Conservation (phyloP, 2,888 invertebrate genomes). For the Quadroppia sp. region DNA sequence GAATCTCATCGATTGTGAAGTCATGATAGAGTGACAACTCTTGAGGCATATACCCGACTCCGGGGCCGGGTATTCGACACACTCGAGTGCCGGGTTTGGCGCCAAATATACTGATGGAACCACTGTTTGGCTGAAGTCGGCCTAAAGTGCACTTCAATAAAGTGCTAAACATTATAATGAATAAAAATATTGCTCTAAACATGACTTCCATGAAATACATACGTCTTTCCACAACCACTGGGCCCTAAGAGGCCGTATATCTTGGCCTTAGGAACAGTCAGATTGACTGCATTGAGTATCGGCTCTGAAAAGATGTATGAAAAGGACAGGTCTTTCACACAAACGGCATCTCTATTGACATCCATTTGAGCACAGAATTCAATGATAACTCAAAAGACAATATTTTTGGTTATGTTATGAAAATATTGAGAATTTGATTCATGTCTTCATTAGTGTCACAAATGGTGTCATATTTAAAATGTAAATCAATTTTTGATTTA, state of each 20-base stretch:
- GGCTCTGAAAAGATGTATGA: not conserved
- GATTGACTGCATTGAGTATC: not conserved
- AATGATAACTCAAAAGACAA: too few relatives aligned
- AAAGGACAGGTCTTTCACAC: not conserved
- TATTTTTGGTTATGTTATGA: too few relatives aligned
- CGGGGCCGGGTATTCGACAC: constrained; percentile 84
- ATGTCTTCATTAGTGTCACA: too few relatives aligned
- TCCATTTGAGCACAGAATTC: too few relatives aligned
- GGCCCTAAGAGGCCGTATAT: constrained; percentile 83
- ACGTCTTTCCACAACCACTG: constrained; percentile 88
- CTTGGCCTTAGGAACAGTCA: not conserved
- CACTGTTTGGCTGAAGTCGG: constrained; percentile 73
- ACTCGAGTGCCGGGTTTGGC: constrained; percentile 81
- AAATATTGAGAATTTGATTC: too few relatives aligned
- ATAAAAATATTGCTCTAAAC: too few relatives aligned
- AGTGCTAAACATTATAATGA: constrained; percentile 61
- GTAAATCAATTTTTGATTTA: too few relatives aligned
- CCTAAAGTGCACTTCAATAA: constrained; percentile 87
- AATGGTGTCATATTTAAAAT: too few relatives aligned
- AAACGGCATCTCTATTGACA: not conserved
- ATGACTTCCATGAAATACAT: not conserved
- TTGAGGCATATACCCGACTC: constrained; percentile 96
- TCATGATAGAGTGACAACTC: constrained; percentile 52
- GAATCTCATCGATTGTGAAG: constrained; percentile 86
- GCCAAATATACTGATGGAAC: constrained; percentile 83